Evolutionary conservation across 2,888 invertebrate genomes (phyloP).

Genomic region (Hydriomena furcata): DNA sequence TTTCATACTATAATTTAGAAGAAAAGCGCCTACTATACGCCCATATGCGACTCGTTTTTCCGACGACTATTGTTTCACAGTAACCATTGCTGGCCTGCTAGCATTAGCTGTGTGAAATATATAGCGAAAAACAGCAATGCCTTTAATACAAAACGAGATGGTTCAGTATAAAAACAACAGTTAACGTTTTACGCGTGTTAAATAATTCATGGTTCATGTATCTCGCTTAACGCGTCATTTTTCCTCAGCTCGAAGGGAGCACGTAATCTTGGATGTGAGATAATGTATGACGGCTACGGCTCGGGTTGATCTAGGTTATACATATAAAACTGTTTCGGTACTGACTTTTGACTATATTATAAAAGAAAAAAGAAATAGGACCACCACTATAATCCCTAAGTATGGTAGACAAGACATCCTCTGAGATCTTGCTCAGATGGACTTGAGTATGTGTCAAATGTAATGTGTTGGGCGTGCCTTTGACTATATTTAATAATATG

Average conservation of each 20-base stretch:
- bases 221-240: constrained; percentile 41
- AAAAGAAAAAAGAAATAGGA: too few relatives aligned
- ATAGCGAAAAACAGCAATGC: not conserved
- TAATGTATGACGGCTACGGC: constrained; percentile 23
- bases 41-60: not conserved
- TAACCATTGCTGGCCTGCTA: not conserved
- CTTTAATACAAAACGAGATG: not conserved
- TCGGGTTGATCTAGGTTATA: not conserved
- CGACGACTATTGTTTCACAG: not conserved
- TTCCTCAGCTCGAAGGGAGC: constrained; percentile 24
- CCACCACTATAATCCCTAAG: too few relatives aligned
- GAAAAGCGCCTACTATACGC: not conserved
- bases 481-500: too few relatives aligned
- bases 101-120: not conserved
- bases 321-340: not conserved
- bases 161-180: constrained; percentile 15
- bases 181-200: constrained; percentile 34
- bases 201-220: constrained; percentile 40
- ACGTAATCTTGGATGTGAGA: constrained; percentile 21
- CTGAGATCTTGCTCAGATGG: too few relatives aligned
- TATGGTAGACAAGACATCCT: too few relatives aligned
- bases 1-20: not conserved
- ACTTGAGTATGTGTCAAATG: too few relatives aligned
- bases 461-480: too few relatives aligned
- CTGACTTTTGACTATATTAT: constrained; percentile 4